Conservation (phyloP, 2,888 invertebrate species). For the Phyto melanocephala region DNA sequence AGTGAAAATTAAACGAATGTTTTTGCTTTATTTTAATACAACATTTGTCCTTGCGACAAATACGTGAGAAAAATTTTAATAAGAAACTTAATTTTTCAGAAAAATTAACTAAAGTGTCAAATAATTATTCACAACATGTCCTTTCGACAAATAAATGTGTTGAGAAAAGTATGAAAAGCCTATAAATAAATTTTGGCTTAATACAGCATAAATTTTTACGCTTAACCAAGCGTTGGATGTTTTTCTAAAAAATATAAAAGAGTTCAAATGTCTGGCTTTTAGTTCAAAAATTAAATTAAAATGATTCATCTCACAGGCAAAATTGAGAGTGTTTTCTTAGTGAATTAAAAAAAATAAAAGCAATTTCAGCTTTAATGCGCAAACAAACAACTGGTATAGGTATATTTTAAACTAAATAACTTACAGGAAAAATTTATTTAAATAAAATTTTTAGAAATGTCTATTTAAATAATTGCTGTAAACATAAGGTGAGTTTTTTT, state of each 20-base stretch:
- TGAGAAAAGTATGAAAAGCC: background rate
- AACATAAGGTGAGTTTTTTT: background rate
- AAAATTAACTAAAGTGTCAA: constrained; percentile 17
- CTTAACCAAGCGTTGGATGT: background rate
- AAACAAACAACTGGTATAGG: background rate
- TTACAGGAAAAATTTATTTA: too few species aligned
- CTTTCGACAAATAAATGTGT: constrained; percentile 15
- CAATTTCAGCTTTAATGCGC: background rate
- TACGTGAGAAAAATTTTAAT: constrained; percentile 54
- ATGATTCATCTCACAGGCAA: constrained; percentile 30
- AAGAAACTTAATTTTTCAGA: constrained; percentile 12
- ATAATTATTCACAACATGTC: constrained; percentile 10
- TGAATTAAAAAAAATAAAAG: background rate
- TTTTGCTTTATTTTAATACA: background rate
- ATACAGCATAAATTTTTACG: background rate
- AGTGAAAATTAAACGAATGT: constrained; percentile 34
- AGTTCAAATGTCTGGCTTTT: constrained; percentile 41
- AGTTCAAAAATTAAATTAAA: background rate
- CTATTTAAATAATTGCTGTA: background rate
- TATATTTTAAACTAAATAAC: background rate
- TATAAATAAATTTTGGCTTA: too few species aligned
- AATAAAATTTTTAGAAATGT: too few species aligned
- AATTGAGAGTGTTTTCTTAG: constrained; percentile 37
- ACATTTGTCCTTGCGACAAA: constrained; percentile 52
- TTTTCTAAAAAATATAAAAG: constrained; percentile 7